Conservation (phyloP, 1,140 invertebrate genomes). For the Pollicipes pollicipes region DNA sequence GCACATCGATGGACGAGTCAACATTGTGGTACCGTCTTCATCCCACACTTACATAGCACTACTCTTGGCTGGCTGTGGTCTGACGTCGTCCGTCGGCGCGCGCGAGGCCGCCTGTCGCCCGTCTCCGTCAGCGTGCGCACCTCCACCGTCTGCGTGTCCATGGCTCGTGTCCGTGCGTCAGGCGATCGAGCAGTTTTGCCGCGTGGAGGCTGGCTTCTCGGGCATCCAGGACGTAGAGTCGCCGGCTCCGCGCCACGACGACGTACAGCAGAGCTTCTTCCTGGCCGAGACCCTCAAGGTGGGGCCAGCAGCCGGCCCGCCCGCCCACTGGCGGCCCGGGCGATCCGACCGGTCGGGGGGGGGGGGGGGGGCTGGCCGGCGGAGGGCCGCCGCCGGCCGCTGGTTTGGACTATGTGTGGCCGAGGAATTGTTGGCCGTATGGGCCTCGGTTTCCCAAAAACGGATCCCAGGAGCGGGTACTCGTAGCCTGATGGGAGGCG, state of each 20-base stretch:
- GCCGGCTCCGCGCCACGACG: slow-evolving; percentile 67
- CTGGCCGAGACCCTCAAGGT: slow-evolving; percentile 96
- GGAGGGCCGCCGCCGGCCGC: neutral
- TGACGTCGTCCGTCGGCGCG: too few relatives aligned
- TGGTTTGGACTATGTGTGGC: neutral
- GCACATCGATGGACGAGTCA: too few relatives aligned
- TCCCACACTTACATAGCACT: too few relatives aligned
- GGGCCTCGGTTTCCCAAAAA: too few relatives aligned
- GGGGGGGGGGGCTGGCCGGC: too few relatives aligned
- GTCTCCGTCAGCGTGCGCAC: too few relatives aligned
- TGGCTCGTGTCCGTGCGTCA: slow-evolving; percentile 25
- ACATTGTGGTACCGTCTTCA: too few relatives aligned
- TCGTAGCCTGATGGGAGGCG: too few relatives aligned
- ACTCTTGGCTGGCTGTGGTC: too few relatives aligned
- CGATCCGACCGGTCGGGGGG: neutral
- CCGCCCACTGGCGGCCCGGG: too few relatives aligned
- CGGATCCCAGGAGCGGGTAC: neutral
- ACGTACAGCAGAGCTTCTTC: slow-evolving; percentile 97
- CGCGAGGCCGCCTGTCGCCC: too few relatives aligned
- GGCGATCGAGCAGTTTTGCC: slow-evolving; percentile 85
- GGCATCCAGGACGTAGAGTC: slow-evolving; percentile 89
- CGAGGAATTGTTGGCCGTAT: neutral
- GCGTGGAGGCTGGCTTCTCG: slow-evolving; percentile 75
- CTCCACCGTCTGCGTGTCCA: too few relatives aligned
- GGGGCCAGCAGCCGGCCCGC: slow-evolving; percentile 13